Base-by-base conservation (phyloP, 2,888 invertebrate genomes). In the Brachyptera putata region DNA sequence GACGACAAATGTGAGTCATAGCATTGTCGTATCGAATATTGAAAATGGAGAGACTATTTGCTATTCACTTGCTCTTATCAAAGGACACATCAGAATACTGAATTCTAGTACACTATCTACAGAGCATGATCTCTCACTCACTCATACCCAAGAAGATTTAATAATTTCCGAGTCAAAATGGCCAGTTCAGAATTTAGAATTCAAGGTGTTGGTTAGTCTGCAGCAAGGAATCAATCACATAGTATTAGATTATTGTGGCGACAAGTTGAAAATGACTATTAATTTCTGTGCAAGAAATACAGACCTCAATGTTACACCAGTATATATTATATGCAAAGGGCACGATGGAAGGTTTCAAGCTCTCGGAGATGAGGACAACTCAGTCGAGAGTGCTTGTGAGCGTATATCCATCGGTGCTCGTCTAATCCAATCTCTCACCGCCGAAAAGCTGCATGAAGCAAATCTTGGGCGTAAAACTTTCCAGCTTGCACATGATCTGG, bases 391-490 rank as follows among this genome's bases (percentile, higher is more conserved):
- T 73, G 93, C 91, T 16, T 85, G 86, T 67, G 78, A 81, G 34
- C 81, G 90, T 69, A 90, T 96, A 68, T 80, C 84, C 58, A 75
- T 92, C 4, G 88, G 89, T 49, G 81, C 89, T 11, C 84, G 89
- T 70, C 77, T 96, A 56, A 82, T 95, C 63, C 96, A 96, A 76
- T 84, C 87, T 61, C 78, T 95, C 66, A 88, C 89, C 64, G 92
- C 92, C 0, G 93, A 95, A 74, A 95, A 93, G 73, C 75, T 96
- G 22, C 80, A 83, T 65, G 90, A 93, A 72, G 84, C 86, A 66
- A 88, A 87, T 11, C 82, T 88, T 58, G 85, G 83, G 1, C 77
- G 89, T 63, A 87, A 88, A 77, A 91, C 94, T 1, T 96, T 96
- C 74, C 84, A 85, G 67, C 73, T 95, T 22, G 88, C 89, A 71